Conservation (phyloP, 2,888 invertebrate genomes). For the Strigamia transsilvanica region DNA sequence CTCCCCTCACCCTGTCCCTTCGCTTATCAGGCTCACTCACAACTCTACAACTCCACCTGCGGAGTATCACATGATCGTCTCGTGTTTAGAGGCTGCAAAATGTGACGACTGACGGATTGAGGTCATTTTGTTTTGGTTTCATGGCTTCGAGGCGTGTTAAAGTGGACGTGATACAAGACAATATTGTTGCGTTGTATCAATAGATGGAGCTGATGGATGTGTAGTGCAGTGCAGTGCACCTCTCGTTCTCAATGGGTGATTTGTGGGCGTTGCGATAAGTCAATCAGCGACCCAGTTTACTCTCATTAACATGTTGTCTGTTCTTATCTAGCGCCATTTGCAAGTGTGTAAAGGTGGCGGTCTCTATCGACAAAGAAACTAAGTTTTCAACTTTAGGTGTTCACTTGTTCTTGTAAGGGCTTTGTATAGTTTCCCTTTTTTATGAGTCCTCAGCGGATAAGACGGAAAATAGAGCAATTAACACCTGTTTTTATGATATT, state of each 20-base stretch:
- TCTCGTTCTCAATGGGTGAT: conserved; percentile 21
- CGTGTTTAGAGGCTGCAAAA: conserved; percentile 30
- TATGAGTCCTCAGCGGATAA: conserved; percentile 13
- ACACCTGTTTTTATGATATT: not conserved
- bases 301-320: conserved; percentile 26
- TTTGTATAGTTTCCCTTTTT: conserved; percentile 1
- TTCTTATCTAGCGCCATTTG: conserved; percentile 30
- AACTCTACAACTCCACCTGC: conserved; percentile 30
- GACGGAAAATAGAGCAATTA: conserved; percentile 6
- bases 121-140: conserved; percentile 26
- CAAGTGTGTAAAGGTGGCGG: conserved; percentile 20
- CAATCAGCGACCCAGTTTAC: conserved; percentile 15
- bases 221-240: not conserved
- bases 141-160: conserved; percentile 30
- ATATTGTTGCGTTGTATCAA: conserved; percentile 12
- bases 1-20: conserved; percentile 11
- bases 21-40: conserved; percentile 10
- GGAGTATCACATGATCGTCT: conserved; percentile 30
- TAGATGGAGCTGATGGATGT: conserved; percentile 30
- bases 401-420: not conserved
- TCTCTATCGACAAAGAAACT: conserved; percentile 13
- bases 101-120: conserved; percentile 25
- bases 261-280: conserved; percentile 26
- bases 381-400: conserved; percentile 13
- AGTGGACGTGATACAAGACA: conserved; percentile 16